Base-by-base conservation (phyloP, 2,113 vertebrate species). In the Stercorarius parasiticus region DNA sequence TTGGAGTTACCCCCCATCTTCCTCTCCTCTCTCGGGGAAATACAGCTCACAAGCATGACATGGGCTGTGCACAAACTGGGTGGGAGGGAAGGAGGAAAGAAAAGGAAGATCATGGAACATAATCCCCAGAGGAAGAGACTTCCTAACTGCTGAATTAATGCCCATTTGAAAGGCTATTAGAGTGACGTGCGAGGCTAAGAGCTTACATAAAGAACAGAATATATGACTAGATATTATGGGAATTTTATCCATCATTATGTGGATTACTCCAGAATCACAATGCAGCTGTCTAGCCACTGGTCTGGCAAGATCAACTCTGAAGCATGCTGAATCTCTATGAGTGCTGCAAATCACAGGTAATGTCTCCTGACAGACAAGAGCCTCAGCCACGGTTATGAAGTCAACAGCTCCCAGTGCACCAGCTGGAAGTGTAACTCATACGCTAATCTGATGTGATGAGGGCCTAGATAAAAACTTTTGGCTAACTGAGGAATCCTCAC, bases 11-110 rank as follows among this genome's bases (percentile, higher is more conserved):
- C 8, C 6, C 6, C 0, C 3, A 10, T 6, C 3, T 49, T 69
- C 5, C 1, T 27, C 9, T 25, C 7, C 15, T 76, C 1, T 0
- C 18, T 43, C 0, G 0, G 45, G 7, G 9, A 80, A 88, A 49
- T 15, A 86, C 3, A 12, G 25, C 10, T 40, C 43, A 13, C 43
- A 82, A 40, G 21, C 16, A 25, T 12, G 30, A 13, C 15, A 15
- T 1, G 5, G 23, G n/a, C 6, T 26, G 42, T 50, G 26, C 34
- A 26, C 6, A 4, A 40, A 61, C n/a, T 14, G 19, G 8, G 18
- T 56, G 23, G 49, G 34, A 88, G 21, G 23, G 40, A 92, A 47
- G 13, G 13, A 55, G 40, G 40, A 49, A 49, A 52, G 21, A 61
- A 90, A 82, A 52, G 15, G 29, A 59, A 77, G 30, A 65, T 42